Evolutionary conservation across 2,113 vertebrate species (phyloP), one percentile per base, ranked within the genome.

Genomic region (Phalacrocorax pelagicus): DNA sequence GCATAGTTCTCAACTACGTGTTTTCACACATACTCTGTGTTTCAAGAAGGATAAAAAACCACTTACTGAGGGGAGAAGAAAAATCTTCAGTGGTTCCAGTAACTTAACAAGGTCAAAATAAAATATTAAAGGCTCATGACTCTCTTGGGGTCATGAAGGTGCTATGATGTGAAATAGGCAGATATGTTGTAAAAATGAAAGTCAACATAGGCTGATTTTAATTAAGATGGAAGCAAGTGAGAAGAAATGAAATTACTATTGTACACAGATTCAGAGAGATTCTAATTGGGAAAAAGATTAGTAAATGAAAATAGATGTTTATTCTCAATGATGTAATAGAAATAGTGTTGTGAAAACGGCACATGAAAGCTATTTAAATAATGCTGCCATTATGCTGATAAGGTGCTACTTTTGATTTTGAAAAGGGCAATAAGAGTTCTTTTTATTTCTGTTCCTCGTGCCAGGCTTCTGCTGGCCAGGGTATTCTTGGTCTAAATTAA

Each of bases 171-270:
- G 86, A 97, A 97, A 95, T 92, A 81, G 78, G 34, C 94, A 95
- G 80, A 58, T 92, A 89, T 95, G 85, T 89, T 82, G n/a, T 92
- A 96, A 92, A 96, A 97, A 94, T 80, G 54, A 95, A 95, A 95
- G 86, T 94, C 51, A 90, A 94, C 72, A 90, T 26, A 84, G 86
- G 77, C 91, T 77, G 95, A 96, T 98, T 98, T 94, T 96, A 97
- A 96, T 98, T 96, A 98, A 97, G 97, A 97, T 97, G 92, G 71
- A 92, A 90, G 95, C 52, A 96, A 96, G 74, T 96, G 88, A 74
- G 90, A 88, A 95, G 86, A 95, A 77, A 88, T 79, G 66, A 95
- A 97, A 82, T 96, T 87, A 86, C 47, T 94, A 67, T 91, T 86
- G 73, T 94, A 34, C 74, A 54, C 54, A 82, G 61, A 95, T 88